Base-by-base conservation (phyloP, 2,888 invertebrate species). In the Microdon myrmicae region DNA sequence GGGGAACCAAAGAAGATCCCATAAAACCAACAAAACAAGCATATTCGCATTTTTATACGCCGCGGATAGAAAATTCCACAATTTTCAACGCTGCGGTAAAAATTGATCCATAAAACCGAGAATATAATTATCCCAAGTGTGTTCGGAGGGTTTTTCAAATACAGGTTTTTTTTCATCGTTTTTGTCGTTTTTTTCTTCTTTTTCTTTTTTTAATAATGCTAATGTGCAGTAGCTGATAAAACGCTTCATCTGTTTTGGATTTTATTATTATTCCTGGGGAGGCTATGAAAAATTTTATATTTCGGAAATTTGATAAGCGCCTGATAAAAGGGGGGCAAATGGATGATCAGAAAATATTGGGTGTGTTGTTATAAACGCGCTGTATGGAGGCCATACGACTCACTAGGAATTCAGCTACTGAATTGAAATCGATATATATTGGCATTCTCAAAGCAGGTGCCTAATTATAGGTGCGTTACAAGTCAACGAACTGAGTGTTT, bases 301-400 rank as follows among this genome's bases (percentile, higher is more conserved):
- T 48, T 55, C 43, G 47, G 55, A 60, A 60, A 55, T 60, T 60
- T 49, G 60, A 60, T 60, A 49, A 55, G 38, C 48, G 55, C 44
- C 48, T 55, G 60, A 54, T 60, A 56, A 56, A n/a, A 43, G 37
- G 32, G 31, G 25, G 31, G 26, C 41, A 37, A 14, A 12, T 10
- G 10, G 8, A 29, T 39, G 26, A 9, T 17, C 13, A 23, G 13
- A 20, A 2, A 26, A 34, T 19, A 3, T n/a, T 47, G 53, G 29
- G 32, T 20, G 3, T 22, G 4, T 35, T 35, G 19, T n/a, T n/a
- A n/a, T n/a, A n/a, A n/a, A n/a, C n/a, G n/a, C n/a, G n/a, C n/a
- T n/a, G 8, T 26, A 26, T 26, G 26, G 7, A 26, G 10, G 10
- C 26, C 26, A 4, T 9, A 26, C 4, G 10, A 26, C 4, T 4